Evolutionary conservation across 2,797 vertebrate genomes (phyloP), one percentile per base, ranked within the genome.

Genomic region (Gymnopithys bicolor): DNA sequence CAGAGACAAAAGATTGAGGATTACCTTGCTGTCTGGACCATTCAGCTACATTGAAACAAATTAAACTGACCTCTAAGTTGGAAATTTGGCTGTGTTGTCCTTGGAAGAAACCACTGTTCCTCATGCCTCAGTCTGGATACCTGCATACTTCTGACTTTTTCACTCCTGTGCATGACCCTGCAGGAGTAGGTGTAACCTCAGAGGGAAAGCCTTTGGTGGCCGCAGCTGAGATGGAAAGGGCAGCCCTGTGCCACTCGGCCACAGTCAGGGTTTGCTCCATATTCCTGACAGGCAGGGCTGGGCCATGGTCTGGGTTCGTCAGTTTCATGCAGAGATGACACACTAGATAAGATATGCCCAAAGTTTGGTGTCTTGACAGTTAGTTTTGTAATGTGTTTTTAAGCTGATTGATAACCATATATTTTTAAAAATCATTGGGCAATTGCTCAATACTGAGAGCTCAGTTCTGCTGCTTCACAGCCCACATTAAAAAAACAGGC

Each of bases 81-180:
- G 24, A 30, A 30, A 37, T 76, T 66, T 5, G 17, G 19, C 25
- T 39, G 8, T n/a, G 32, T 8, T 25, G 18, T 32, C 17, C 41
- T 64, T 22, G 15, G 25, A 68, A 45, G 35, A 70, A 75, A 43
- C 7, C 2, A 3, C 18, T 23, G 4, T 21, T 70, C 9, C 32
- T 71, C 6, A 17, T 77, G 32, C n/a, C 14, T 56, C 55, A 43
- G 8, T 46, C 43, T 66, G 56, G 51, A 30, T 60, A 15, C 17
- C 19, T 71, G 35, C 7, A 15, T 3, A 1, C 15, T 45, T 64
- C n/a, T 77, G 45, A 46, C 11, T 10, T 63, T 70, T 84, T 70
- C 27, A 19, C 6, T 51, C 58, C 39, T 3, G 3, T 1, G 1
- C 17, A 10, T 0, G 7, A 41, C 27, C 7, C 19, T 49, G 6